A percentile compares a stretch with the other conserved stretches of the same genome.
phyloP scores from a whole-genome alignment of 2,888 invertebrate species.

The Microplitis deprimator region DNA sequence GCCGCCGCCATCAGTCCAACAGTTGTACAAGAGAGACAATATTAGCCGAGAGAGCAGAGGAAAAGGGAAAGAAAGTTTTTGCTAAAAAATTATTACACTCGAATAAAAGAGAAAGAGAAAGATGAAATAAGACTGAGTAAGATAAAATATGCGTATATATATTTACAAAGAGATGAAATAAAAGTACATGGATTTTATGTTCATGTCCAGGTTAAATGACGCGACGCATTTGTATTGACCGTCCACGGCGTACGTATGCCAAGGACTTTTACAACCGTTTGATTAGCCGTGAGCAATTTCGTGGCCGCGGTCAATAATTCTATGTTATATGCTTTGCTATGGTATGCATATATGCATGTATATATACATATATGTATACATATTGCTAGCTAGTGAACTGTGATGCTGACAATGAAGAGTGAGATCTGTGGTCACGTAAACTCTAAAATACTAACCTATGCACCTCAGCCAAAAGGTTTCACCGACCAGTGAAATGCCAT shows the following conservation, averaged over 20 bases:
- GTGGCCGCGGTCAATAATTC: constrained; percentile 36
- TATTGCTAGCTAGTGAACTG: too few relatives aligned
- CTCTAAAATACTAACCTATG: constrained; percentile 33
- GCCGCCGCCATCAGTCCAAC: neutral
- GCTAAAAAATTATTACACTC: too few relatives aligned
- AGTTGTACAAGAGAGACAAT: neutral
- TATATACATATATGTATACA: neutral
- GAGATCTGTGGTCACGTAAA: constrained; percentile 21
- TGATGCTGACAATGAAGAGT: constrained; percentile 28
- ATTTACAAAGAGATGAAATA: neutral
- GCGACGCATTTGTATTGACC: constrained; percentile 8
- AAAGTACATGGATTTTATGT: constrained; percentile 2
- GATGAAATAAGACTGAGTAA: neutral
- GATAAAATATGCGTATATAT: constrained; percentile 5
- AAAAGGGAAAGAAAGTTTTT: too few relatives aligned
- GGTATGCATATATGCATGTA: neutral
- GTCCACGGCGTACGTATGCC: constrained; percentile 6
- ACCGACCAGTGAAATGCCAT: constrained; percentile 17
- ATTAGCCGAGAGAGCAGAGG: neutral
- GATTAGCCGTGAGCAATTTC: constrained; percentile 42
- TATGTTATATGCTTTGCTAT: neutral
- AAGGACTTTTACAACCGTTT: constrained; percentile 29
- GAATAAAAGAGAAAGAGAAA: neutral
- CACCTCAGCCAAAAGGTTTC: constrained; percentile 17
- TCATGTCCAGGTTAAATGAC: constrained; percentile 11